These are phyloP conservation scores for Protomyctophum bolini DNA, from an alignment of 2,113 vertebrate species.

Conservation along the genomic window DNA sequence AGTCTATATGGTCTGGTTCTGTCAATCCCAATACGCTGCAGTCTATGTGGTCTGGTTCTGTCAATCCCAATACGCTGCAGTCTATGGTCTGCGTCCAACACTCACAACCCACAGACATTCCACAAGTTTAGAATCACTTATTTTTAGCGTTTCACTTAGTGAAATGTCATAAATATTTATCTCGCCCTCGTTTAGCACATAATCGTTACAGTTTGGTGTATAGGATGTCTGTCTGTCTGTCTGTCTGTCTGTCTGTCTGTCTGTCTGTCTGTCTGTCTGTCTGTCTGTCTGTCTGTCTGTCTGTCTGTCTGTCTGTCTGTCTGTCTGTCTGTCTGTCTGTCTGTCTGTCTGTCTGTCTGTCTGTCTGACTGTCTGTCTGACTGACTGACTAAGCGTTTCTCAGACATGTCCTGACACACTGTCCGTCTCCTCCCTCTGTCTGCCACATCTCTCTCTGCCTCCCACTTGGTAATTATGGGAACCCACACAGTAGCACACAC, in stretches of 20 bases:
- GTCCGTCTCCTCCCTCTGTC: constrained; percentile 49
- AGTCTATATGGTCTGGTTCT: constrained; percentile 53
- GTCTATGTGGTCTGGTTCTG: constrained; percentile 56
- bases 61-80: constrained; percentile 35
- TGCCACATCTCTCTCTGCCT: constrained; percentile 65
- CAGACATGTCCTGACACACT: constrained; percentile 65
- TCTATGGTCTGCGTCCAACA: constrained; percentile 65
- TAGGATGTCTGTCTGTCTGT: too few relatives aligned
- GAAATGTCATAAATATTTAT: constrained; percentile 69
- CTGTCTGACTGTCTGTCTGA: constrained; percentile 8
- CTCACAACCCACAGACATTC: constrained; percentile 63
- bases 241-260: too few relatives aligned
- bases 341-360: too few relatives aligned
- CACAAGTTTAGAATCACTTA: too few relatives aligned
- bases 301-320: too few relatives aligned
- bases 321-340: too few relatives aligned
- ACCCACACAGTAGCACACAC: constrained; percentile 46
- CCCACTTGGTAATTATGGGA: constrained; percentile 70
- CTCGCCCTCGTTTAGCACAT: constrained; percentile 59
- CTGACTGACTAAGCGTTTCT: constrained; percentile 57
- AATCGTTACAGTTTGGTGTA: constrained; percentile 72
- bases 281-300: too few relatives aligned
- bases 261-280: too few relatives aligned
- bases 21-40: constrained; percentile 38
- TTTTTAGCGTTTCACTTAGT: constrained; percentile 46